These are phyloP conservation scores for Manacus vitellinus DNA, from an alignment of 2,113 vertebrate genomes.

Conservation along the genomic window DNA sequence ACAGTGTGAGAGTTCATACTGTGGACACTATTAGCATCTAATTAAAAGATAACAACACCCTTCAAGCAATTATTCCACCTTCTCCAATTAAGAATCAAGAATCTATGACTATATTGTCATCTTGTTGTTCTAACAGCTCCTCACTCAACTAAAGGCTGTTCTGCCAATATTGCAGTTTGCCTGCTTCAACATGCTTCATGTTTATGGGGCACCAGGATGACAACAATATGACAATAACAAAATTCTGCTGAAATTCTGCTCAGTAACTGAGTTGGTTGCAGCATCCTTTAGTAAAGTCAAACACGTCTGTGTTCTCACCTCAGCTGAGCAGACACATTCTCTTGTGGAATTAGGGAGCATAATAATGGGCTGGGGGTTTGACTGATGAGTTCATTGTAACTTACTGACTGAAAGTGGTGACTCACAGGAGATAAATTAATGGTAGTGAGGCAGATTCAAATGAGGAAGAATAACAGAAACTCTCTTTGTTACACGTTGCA, in stretches of 20 bases:
- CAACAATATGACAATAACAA: neutral
- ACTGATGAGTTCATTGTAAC: neutral
- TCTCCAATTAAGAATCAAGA: neutral
- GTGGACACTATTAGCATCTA: conserved; percentile 12
- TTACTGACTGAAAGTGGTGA: neutral
- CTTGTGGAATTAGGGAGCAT: neutral
- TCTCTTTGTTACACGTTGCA: neutral
- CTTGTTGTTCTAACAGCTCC: neutral
- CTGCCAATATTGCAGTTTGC: neutral
- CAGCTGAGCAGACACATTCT: neutral
- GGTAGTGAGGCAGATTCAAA: neutral
- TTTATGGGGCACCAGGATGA: neutral
- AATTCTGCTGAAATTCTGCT: neutral
- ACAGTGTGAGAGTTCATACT: neutral
- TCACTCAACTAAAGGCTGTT: neutral
- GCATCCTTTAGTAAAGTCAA: neutral
- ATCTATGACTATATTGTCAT: neutral
- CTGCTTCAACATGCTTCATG: neutral
- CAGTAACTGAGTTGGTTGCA: neutral
- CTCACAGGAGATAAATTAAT: neutral
- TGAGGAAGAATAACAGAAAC: neutral
- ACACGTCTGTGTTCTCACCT: neutral
- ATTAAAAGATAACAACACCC: conserved; percentile 9
- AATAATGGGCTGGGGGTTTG: neutral
- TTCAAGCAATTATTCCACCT: conserved; percentile 5